phyloP scores from a whole-genome alignment of 2,797 vertebrate genomes.

The Podarcis lilfordi region DNA sequence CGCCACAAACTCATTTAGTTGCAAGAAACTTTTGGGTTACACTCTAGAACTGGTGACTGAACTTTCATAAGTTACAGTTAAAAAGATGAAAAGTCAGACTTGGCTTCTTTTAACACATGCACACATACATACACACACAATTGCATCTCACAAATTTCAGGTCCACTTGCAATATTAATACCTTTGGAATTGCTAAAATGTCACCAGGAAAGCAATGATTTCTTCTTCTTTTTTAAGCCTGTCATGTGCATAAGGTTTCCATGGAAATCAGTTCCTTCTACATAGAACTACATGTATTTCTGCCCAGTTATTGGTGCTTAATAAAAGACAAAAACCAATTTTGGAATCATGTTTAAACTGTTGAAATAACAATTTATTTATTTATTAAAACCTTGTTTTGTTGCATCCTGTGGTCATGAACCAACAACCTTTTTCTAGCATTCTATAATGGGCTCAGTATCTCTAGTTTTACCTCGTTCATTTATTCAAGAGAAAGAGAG shows the following conservation, averaged over 20 bases:
- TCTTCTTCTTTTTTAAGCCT: slow-evolving; percentile 58
- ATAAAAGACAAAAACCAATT: neutral
- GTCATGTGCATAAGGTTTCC: slow-evolving; percentile 64
- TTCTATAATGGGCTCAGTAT: neutral
- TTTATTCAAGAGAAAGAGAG: neutral
- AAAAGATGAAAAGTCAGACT: slow-evolving; percentile 42
- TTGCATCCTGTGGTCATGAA: neutral
- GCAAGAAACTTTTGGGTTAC: slow-evolving; percentile 8
- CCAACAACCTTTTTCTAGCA: neutral
- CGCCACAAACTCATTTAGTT: slow-evolving; percentile 52
- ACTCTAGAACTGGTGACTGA: neutral
- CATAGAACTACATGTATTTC: slow-evolving; percentile 58
- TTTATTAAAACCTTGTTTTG: slow-evolving; percentile 3
- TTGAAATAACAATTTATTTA: neutral
- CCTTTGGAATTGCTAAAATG: slow-evolving; percentile 66
- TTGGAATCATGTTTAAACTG: slow-evolving; percentile 8
- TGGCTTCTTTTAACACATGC: neutral
- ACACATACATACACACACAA: neutral
- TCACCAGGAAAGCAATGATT: slow-evolving; percentile 66
- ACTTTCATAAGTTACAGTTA: slow-evolving; percentile 8
- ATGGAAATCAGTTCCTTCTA: slow-evolving; percentile 71
- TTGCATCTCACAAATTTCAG: slow-evolving; percentile 52
- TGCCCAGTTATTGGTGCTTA: slow-evolving; percentile 27
- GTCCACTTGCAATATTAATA: slow-evolving; percentile 60
- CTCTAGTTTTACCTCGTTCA: neutral